Conservation (phyloP, 2,888 invertebrate genomes). For the Eumacrocentrus americanus region DNA sequence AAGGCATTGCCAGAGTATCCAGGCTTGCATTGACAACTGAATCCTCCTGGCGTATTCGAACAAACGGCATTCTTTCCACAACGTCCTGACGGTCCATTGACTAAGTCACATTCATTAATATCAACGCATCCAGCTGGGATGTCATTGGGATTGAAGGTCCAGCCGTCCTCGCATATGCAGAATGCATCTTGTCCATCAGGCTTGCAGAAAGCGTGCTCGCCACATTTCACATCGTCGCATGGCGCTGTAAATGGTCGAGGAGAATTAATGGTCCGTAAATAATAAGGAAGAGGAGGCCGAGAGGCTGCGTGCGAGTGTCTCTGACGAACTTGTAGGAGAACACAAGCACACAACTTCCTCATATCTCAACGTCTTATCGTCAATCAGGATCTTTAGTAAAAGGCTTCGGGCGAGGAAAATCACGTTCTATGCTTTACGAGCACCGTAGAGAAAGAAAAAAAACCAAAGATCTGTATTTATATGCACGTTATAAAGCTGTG, state of each 20-base stretch:
- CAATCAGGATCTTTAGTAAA: slow-evolving; percentile 21
- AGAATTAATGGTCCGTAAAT: not conserved
- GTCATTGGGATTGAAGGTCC: slow-evolving; percentile 89
- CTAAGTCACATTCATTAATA: slow-evolving; percentile 86
- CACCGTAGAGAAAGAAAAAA: slow-evolving; percentile 14
- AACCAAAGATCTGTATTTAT: slow-evolving; percentile 3
- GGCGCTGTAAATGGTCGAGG: slow-evolving; percentile 71
- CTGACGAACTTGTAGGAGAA: not conserved
- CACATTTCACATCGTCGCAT: slow-evolving; percentile 89
- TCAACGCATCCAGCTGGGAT: slow-evolving; percentile 90
- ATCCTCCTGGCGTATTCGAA: slow-evolving; percentile 80
- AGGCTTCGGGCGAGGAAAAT: slow-evolving; percentile 16
- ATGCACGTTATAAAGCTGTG: slow-evolving; percentile 9
- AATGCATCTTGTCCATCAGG: slow-evolving; percentile 88
- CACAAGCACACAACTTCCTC: slow-evolving; percentile 20
- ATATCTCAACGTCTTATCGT: slow-evolving; percentile 25
- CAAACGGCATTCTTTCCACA: slow-evolving; percentile 87
- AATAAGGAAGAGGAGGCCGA: not conserved
- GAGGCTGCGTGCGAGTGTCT: not conserved
- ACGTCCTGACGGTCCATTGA: slow-evolving; percentile 78
- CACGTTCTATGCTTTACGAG: slow-evolving; percentile 22
- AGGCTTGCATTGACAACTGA: slow-evolving; percentile 79
- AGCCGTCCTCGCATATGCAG: slow-evolving; percentile 91
- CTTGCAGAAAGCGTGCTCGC: slow-evolving; percentile 87
- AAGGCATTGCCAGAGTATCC: slow-evolving; percentile 87